Conservation (phyloP, 2,113 vertebrate genomes). For the Calyptomena viridis region DNA sequence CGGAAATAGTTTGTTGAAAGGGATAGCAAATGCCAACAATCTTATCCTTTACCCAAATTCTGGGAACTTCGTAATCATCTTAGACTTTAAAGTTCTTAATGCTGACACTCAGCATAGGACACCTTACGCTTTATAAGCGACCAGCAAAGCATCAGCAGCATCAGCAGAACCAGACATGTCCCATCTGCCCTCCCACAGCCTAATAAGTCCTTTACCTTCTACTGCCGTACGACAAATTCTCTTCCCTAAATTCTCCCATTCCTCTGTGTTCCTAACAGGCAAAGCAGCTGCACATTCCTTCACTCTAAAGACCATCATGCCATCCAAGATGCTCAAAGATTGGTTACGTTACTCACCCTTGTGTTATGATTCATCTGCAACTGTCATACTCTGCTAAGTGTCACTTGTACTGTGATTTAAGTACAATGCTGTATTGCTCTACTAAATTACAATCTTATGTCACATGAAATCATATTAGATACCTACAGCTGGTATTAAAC, state of each 20-base stretch:
- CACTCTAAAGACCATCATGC: background rate
- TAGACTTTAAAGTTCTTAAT: background rate
- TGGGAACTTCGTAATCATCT: background rate
- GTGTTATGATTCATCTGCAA: background rate
- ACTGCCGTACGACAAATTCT: background rate
- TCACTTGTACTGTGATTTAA: background rate
- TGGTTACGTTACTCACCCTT: background rate
- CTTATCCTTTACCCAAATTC: background rate
- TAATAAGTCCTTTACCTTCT: background rate
- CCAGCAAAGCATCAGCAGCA: background rate
- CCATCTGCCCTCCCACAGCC: background rate
- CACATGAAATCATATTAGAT: background rate
- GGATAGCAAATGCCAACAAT: background rate
- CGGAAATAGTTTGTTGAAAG: background rate
- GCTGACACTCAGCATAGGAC: background rate
- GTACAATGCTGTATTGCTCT: background rate
- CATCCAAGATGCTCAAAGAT: background rate
- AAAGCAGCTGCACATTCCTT: background rate
- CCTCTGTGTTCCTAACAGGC: background rate
- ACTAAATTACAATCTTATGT: background rate
- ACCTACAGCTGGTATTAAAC: background rate
- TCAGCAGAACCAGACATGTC: background rate
- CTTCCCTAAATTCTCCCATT: background rate
- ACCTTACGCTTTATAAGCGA: background rate
- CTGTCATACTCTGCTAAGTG: background rate